Percentiles rank a stretch among this genome's conserved stretches.
Conservation (phyloP, 1,140 invertebrate genomes). For the Caerostris extrusa region DNA sequence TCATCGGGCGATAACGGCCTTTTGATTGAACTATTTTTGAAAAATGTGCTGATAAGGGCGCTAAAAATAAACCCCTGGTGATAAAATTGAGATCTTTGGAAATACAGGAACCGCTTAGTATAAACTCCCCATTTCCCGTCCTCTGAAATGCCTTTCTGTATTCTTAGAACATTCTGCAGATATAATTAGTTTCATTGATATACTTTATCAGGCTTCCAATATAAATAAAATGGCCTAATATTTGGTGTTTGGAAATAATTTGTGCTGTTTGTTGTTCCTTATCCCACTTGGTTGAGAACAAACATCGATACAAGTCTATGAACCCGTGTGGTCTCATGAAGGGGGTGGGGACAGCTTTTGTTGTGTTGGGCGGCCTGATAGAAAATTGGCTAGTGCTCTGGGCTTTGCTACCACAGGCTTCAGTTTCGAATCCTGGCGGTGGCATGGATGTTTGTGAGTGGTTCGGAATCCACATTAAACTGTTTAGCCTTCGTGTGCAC, state of each 20-base stretch:
- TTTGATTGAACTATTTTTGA: constrained; percentile 66
- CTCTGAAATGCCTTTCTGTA: constrained; percentile 1
- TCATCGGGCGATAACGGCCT: constrained; percentile 46
- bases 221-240: background rate
- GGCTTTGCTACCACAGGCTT: too few species aligned
- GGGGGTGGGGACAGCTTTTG: too few species aligned
- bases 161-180: background rate
- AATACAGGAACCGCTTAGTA: background rate
- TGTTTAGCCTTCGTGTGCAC: too few species aligned
- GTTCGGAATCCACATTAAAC: too few species aligned
- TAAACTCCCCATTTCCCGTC: background rate
- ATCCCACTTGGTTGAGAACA: too few species aligned
- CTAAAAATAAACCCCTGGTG: constrained; percentile 16
- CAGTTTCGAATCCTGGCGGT: too few species aligned
- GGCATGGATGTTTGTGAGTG: too few species aligned
- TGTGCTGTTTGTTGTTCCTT: too few species aligned
- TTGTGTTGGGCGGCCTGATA: too few species aligned
- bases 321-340: too few species aligned
- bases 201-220: background rate
- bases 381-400: too few species aligned
- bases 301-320: too few species aligned
- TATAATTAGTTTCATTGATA: constrained; percentile 13
- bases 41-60: background rate
- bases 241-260: background rate
- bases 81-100: constrained; percentile 23